Evolutionary conservation across 1,140 invertebrate genomes (phyloP), one percentile per base, ranked within the genome.

Genomic region (Ganaspis sp.): DNA sequence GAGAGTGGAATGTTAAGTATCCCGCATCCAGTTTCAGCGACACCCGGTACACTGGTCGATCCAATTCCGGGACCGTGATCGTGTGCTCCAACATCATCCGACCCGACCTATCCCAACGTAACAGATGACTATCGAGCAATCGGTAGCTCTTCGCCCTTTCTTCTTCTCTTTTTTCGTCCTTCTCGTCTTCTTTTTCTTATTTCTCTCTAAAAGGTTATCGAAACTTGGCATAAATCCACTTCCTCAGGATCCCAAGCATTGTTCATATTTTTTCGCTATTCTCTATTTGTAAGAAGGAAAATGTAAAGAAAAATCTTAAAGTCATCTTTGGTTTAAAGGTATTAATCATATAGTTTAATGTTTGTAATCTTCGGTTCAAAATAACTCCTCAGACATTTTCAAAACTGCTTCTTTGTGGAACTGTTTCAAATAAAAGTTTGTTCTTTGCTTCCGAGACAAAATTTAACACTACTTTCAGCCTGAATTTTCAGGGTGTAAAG

Each of bases 111-210:
- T 64, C 58, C 58, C 58, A 64, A 64, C 58, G 9, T 29, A 64
- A 64, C 23, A 64, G 58, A 64, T 64, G 23, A 64, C 58, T 64
- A 64, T 64, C 58, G 58, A 64, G 58, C 58, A 64, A 64, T 64
- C 58, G 58, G 58, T 34, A 64, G 38, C 40, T 23, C 58, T 74
- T 74, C 42, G 26, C 29, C 58, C 69, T 45, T 69, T 69, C 38
- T 37, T 74, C 12, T 12, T 69, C 23, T 74, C 19, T 21, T 69
- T 72, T 64, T 74, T 74, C 37, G 53, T 69, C 23, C 40, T 38
- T n/a, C 49, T 74, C 21, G 26, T 42, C 9, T 74, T 40, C 23
- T 73, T 17, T 53, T 64, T 34, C 34, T 54, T 21, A 37, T 23
- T 21, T 40, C 42, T 72, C n/a, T 40, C 19, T 17, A 34, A 34